Conservation (phyloP, 2,888 invertebrate genomes). For the Arenicola marina region DNA sequence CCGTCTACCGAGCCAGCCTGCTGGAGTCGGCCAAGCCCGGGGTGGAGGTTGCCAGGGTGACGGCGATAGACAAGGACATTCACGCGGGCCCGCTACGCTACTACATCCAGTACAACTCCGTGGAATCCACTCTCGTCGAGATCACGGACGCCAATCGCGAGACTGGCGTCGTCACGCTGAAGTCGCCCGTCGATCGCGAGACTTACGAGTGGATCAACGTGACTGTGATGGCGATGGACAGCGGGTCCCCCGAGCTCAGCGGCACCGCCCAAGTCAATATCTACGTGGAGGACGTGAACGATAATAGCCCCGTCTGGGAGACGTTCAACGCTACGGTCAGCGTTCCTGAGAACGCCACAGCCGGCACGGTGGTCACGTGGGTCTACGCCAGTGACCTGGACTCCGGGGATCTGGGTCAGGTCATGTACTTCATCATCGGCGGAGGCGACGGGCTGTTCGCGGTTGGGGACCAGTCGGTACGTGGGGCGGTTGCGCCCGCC, state of each 20-base stretch:
- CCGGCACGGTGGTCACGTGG: slow-evolving; percentile 14
- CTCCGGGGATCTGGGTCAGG: slow-evolving; percentile 19
- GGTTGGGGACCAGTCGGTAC: slow-evolving; percentile 21
- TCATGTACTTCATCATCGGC: slow-evolving; percentile 23
- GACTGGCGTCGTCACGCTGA: slow-evolving; percentile 20
- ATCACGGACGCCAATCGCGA: slow-evolving; percentile 21
- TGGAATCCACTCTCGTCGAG: slow-evolving; percentile 8
- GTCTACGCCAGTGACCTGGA: slow-evolving; percentile 26
- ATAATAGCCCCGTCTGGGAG: slow-evolving; percentile 50
- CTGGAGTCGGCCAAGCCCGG: slow-evolving; percentile 28
- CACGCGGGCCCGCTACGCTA: slow-evolving; percentile 12
- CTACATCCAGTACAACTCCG: slow-evolving; percentile 14
- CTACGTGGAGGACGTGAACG: slow-evolving; percentile 46
- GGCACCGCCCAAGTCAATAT: slow-evolving; percentile 22
- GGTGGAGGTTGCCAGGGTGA: slow-evolving; percentile 20
- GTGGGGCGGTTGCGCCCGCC: not conserved
- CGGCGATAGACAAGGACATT: slow-evolving; percentile 23
- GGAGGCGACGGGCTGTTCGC: slow-evolving; percentile 19
- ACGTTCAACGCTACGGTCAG: not conserved
- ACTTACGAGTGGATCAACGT: slow-evolving; percentile 14
- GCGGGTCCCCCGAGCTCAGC: slow-evolving; percentile 19
- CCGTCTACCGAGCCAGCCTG: slow-evolving; percentile 13
- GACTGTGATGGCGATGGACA: slow-evolving; percentile 20
- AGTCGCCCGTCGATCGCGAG: slow-evolving; percentile 19
- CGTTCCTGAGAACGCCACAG: slow-evolving; percentile 21